Conservation (phyloP, 2,113 vertebrate species). For the Rousettus leschenaultii region DNA sequence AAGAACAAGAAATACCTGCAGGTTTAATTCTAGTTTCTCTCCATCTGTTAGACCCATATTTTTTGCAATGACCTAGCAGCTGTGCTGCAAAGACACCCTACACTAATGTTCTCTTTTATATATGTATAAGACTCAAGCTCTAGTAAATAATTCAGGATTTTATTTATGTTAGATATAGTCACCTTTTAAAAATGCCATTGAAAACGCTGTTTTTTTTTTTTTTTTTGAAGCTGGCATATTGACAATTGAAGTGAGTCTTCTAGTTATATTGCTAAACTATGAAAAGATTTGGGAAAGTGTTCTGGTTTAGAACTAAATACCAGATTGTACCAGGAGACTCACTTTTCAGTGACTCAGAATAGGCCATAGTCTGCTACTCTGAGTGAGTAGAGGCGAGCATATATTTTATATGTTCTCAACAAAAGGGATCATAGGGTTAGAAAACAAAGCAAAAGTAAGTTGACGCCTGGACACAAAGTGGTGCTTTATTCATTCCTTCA, state of each 20-base stretch:
- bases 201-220: neutral
- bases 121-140: neutral
- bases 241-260: neutral
- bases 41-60: constrained; percentile 70
- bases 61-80: constrained; percentile 59
- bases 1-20: constrained; percentile 70
- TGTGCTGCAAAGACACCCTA: constrained; percentile 47
- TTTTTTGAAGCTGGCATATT: neutral
- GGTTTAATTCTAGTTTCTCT: constrained; percentile 71
- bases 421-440: neutral
- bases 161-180: constrained; percentile 44
- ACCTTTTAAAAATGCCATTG: constrained; percentile 14
- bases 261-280: neutral
- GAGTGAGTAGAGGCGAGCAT: neutral
- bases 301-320: neutral
- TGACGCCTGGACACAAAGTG: neutral
- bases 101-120: neutral
- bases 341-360: neutral
- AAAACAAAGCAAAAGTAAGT: neutral
- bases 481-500: neutral
- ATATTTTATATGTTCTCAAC: neutral
- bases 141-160: constrained; percentile 67
- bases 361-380: neutral
- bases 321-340: neutral
- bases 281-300: neutral